Evolutionary conservation across 2,888 invertebrate genomes (phyloP), one percentile per base, ranked within the genome.

Genomic region (Noctua comes): DNA sequence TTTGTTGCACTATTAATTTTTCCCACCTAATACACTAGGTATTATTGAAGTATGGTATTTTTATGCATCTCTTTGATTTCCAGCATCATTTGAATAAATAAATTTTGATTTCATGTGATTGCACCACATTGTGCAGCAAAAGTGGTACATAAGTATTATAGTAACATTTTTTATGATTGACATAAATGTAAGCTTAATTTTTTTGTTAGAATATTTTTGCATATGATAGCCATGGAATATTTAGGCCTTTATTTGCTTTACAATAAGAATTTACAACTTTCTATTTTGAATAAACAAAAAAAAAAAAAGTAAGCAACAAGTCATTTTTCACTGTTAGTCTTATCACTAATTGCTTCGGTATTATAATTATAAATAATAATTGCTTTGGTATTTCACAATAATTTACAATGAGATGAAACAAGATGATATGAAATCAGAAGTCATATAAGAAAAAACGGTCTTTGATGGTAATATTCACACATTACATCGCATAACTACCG

Each of bases 321-420:
- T 59, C 18, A 11, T 62, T 46, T 21, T 10, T 27, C 18, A 46
- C n/a, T 68, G 24, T 3, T 59, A 13, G 0, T 24, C 46, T n/a
- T 59, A n/a, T 43, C 43, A 16, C n/a, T 43, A 36, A 21, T 43
- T 65, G 48, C 40, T 36, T 36, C 27, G 1, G 46, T 81, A n/a
- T n/a, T n/a, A n/a, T n/a, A 82, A 77, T 48, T 73, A 83, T 36
- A 68, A 54, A 36, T 36, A 36, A 36, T 51, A 36, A 21, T 43
- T 65, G 48, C 31, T 36, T 36, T 36, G 1, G 46, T 81, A 82
- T 85, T 85, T 68, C 86, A 77, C 57, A 77, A 83, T 36, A 68
- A 59, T 71, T 73, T 71, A 21, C 27, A 70, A 64, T 24, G 16
- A 18, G 1, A 64, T 68, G 57, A 73, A 69, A 81, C 40, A 65